phyloP scores from a whole-genome alignment of 2,888 invertebrate genomes.

The Epinotia demarniana region DNA sequence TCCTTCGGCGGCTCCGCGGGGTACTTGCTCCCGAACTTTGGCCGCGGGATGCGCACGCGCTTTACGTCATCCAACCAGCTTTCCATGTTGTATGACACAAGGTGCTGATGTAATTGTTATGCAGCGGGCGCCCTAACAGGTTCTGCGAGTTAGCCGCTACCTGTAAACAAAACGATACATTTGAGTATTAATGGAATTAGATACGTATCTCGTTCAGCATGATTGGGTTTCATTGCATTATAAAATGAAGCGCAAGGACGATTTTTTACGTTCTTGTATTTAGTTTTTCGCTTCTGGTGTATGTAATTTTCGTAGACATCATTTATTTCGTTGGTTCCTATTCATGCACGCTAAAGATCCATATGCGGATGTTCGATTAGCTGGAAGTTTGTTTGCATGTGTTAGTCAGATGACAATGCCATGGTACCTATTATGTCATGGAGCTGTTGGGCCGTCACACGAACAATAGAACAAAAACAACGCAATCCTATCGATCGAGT shows the following conservation, averaged over 20 bases:
- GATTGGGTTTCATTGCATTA: constrained; percentile 5
- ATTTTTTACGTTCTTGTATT: background rate
- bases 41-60: constrained; percentile 92
- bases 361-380: background rate
- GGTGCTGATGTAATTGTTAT: constrained; percentile 34
- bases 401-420: background rate
- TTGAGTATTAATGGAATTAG: constrained; percentile 17
- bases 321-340: background rate
- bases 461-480: background rate
- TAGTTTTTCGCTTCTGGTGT: background rate
- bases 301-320: background rate
- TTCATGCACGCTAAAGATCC: background rate
- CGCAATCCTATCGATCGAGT: background rate
- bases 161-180: constrained; percentile 42
- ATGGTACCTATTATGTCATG: background rate
- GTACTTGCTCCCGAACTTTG: constrained; percentile 90
- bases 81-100: constrained; percentile 85
- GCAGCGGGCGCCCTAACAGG: constrained; percentile 18
- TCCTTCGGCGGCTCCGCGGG: constrained; percentile 92
- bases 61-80: constrained; percentile 94
- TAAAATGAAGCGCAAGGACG: constrained; percentile 16
- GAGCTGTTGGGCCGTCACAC: background rate
- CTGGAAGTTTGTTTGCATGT: background rate
- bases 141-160: constrained; percentile 22
- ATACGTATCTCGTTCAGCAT: background rate